Percentiles rank a stretch among this genome's conserved stretches.
Evolutionary conservation across 2,797 vertebrate species (phyloP).

Genomic region (Sylvia borin): DNA sequence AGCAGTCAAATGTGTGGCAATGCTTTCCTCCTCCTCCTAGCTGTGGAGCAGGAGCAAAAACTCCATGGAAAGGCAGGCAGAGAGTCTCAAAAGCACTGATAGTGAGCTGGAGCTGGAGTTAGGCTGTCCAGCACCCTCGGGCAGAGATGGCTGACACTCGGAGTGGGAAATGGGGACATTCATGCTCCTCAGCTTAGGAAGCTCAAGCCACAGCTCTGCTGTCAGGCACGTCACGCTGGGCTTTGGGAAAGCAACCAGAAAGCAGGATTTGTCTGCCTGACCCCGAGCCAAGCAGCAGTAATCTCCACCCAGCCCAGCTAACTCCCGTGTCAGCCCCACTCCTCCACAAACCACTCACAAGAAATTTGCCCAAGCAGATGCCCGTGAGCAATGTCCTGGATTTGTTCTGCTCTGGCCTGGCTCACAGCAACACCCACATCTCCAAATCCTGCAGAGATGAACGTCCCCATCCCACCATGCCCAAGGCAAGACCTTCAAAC

Average conservation of each 20-base stretch:
- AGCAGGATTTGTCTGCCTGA: constrained; percentile 15
- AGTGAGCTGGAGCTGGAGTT: background rate
- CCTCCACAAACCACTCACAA: background rate
- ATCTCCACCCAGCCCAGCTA: background rate
- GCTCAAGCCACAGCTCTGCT: constrained; percentile 5
- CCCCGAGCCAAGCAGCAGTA: background rate
- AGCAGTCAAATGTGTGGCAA: background rate
- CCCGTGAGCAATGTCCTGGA: rapidly evolving
- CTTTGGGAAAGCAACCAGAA: background rate
- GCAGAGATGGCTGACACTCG: background rate
- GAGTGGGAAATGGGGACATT: background rate
- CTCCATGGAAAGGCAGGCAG: background rate
- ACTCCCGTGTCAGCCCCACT: background rate
- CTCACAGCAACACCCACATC: background rate
- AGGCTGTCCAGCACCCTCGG: background rate
- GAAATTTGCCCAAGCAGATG: background rate
- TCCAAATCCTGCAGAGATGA: background rate
- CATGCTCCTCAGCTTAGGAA: background rate
- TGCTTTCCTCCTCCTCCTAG: background rate
- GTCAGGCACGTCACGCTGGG: background rate
- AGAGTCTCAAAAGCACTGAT: background rate
- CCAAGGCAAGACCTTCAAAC: background rate
- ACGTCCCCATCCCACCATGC: background rate
- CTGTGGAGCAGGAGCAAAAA: background rate
- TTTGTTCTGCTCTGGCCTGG: background rate